Base-by-base conservation (phyloP, 2,888 invertebrate genomes). In the Aphidoletes aphidimyza region DNA sequence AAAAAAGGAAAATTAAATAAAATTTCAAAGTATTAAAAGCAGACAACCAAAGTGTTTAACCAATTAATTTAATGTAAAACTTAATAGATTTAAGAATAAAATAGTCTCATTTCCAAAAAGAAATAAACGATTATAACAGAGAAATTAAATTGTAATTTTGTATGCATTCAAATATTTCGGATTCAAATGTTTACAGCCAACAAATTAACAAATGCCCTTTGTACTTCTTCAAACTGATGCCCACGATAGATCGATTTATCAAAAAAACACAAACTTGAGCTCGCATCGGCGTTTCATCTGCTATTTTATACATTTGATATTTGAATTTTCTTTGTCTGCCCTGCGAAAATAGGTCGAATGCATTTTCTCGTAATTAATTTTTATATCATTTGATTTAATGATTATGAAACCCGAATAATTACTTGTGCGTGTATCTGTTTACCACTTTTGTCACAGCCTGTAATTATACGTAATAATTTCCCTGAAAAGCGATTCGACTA, bases 11-110 rank as follows among this genome's bases (percentile, higher is more conserved):
- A 42, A 42, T 42, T 42, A 42, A 42, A 42, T 42, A 42, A 42
- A 42, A 42, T 9, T 42, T 42, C 8, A 42, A 42, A 42, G n/a
- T n/a, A n/a, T n/a, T n/a, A n/a, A n/a, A n/a, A n/a, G n/a, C n/a
- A n/a, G n/a, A n/a, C n/a, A n/a, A 69, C 30, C 69, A 9, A 54
- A 30, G n/a, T 69, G 69, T 69, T 69, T 69, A 69, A 69, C 30
- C 69, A 69, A 30, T 11, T 69, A 69, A n/a, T n/a, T n/a, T n/a
- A 69, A 69, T 69, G 69, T 69, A 69, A 69, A 69, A 5, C 14
- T 69, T 1, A 22, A 69, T 69, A 69, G 30, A 17, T 26, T 9
- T 69, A 69, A 69, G 69, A 30, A 26, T 69, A 69, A 69, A 69
- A 47, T 30, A 9, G 69, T 30, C 69, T 30, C 3, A 69, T 69